These are phyloP conservation scores for Oplegnathus fasciatus DNA, from an alignment of 2,113 vertebrate genomes.

Conservation along the genomic window DNA sequence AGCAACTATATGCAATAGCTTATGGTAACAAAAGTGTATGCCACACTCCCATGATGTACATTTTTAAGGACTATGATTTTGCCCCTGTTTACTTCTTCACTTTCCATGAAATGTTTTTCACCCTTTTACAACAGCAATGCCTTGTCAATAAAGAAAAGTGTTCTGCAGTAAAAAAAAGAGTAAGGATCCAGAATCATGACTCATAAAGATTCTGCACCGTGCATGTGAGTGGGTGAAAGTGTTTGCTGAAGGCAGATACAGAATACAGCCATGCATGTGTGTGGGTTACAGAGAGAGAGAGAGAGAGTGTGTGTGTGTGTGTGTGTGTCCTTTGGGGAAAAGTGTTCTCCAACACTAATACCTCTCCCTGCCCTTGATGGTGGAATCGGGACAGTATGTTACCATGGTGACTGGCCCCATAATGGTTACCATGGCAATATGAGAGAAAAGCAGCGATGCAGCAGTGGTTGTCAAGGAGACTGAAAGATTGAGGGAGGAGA, in stretches of 20 bases:
- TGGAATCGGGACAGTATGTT: constrained; percentile 80
- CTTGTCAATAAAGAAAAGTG: constrained; percentile 3
- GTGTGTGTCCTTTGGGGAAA: constrained; percentile 48
- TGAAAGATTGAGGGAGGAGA: constrained; percentile 40
- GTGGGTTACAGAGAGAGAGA: neutral
- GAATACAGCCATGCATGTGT: neutral
- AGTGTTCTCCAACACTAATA: constrained; percentile 67
- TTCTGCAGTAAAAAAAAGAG: neutral
- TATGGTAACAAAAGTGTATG: neutral
- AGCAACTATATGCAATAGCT: neutral
- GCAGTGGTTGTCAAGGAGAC: constrained; percentile 79
- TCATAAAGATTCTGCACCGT: neutral
- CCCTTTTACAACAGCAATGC: neutral
- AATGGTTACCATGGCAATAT: constrained; percentile 73
- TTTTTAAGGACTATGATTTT: neutral
- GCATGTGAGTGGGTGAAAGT: constrained; percentile 12
- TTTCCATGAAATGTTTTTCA: no score
- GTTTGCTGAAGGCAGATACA: constrained; percentile 8
- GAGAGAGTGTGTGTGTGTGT: neutral
- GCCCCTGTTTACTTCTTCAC: neutral
- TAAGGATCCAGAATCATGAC: neutral
- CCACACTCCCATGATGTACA: no score
- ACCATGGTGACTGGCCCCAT: constrained; percentile 71
- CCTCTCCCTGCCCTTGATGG: constrained; percentile 80
- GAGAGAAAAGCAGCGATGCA: constrained; percentile 70